Evolutionary conservation across 2,888 invertebrate genomes (phyloP), one percentile per base, ranked within the genome.

Genomic region (Cephus rjabovi): DNA sequence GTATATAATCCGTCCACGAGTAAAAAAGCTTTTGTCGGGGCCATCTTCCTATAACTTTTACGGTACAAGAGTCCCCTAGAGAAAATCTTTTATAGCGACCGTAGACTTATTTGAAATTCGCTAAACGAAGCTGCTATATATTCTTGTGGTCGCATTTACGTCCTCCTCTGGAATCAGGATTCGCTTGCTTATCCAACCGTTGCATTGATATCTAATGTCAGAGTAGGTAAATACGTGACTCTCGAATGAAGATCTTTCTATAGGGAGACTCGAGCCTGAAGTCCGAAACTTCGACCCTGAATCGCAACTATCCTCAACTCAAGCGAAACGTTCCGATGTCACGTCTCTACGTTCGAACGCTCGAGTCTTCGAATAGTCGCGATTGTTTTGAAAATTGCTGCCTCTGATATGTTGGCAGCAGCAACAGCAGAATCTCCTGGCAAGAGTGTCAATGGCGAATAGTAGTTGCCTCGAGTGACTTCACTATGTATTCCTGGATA

Each of bases 401-500:
- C 23, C 40, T 56, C 23, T 1, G 40, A 56, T 1, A 9, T 2
- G 2, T 56, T 23, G 23, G 2, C 40, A 56, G 2, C 23, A 23
- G 23, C 23, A 23, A 23, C 40, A 0, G 23, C 40, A 56, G 23
- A 0, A 56, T 23, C 23, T 56, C 40, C 6, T 23, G 6, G 40
- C 23, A 23, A 56, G 40, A 56, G 23, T 23, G 23, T 56, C 40
- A 56, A 56, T 56, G 40, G 23, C 23, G 9, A 4, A 23, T 23
- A 56, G 9, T 15, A 15, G 40, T 56, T 56, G 40, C 15, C 40
- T 56, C 23, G 23, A 73, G 69, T 77, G 77, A 77, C 75, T 79
- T 79, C 77, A 75, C 77, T 74, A 40, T 77, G 76, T 76, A 76
- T 80, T 74, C 35, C 34, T 30, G 34, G 34, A 34, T 34, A 69